These are phyloP conservation scores for Halictus quadricinctus DNA, from an alignment of 2,888 invertebrate genomes.

Conservation along the genomic window DNA sequence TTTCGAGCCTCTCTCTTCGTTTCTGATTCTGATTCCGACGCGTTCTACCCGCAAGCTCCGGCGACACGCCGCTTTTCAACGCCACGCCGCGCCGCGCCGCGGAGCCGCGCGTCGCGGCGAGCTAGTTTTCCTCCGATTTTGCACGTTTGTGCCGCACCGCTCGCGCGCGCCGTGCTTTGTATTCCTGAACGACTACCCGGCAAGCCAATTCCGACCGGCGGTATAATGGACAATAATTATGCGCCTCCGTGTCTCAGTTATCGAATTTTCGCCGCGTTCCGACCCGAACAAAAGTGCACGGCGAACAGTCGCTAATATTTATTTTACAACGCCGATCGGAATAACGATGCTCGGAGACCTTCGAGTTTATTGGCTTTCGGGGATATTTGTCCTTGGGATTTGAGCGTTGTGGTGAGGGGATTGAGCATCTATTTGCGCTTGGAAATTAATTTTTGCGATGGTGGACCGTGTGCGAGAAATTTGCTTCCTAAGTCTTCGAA, in stretches of 20 bases:
- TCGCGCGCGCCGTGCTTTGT: conserved; percentile 3
- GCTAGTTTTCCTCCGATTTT: conserved; percentile 10
- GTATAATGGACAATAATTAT: conserved; percentile 15
- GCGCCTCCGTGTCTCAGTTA: conserved; percentile 3
- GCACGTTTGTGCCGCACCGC: not conserved
- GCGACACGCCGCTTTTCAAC: conserved; percentile 16
- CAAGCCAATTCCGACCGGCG: conserved; percentile 4
- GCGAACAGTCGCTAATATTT: conserved; percentile 3
- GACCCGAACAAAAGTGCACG: not conserved
- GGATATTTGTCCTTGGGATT: not conserved
- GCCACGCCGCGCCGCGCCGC: not conserved
- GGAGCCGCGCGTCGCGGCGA: not conserved
- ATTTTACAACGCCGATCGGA: not conserved
- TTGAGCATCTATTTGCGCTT: not conserved
- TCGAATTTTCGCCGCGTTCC: conserved; percentile 6
- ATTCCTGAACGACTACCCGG: not conserved
- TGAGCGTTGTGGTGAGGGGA: not conserved
- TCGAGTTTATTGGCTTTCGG: not conserved
- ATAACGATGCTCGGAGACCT: not conserved
- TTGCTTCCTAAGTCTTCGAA: not conserved
- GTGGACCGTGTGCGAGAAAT: not conserved
- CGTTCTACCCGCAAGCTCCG: conserved; percentile 3
- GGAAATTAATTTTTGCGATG: not conserved
- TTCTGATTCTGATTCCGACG: conserved; percentile 34
- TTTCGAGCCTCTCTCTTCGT: conserved; percentile 32